Evolutionary conservation across 1,140 invertebrate species (phyloP), one percentile per base, ranked within the genome.

Genomic region (Listronotus bonariensis): DNA sequence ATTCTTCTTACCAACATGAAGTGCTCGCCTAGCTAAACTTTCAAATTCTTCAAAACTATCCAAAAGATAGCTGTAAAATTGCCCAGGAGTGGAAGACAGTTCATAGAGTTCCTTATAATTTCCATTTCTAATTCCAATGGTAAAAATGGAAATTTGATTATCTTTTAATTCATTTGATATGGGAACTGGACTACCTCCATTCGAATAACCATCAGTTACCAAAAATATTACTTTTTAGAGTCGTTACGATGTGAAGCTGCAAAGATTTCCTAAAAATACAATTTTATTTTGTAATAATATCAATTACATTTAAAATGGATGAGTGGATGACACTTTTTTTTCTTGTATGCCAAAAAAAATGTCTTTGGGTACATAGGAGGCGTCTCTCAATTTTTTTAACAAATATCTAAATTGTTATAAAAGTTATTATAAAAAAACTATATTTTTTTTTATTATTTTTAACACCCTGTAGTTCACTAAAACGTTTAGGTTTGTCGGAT

Each of bases 41-140:
- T 89, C 88, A 72, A 91, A 90, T 74, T 90, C 87, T 42, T 85
- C 80, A 77, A 90, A 91, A 70, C 86, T 88, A 60, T 89, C 86
- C 10, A 91, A 76, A 9, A 91, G 82, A 69, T 86, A 91, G 57
- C 86, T 87, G 67, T 88, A 84, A 68, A 86, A 83, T 68, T 86
- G 81, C 18, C 83, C 83, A 3, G 88, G 88, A 36, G 81, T 78
- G 0, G 86, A 87, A 2, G 89, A 86, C 79, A 91, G 85, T 49
- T 88, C 85, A 64, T 83, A 82, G 15, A 89, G 75, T 73, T 89
- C 88, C 49, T 81, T 78, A 14, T 86, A 82, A 69, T 90, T 89
- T 12, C 89, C 89, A 68, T 87, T 88, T 32, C 81, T 76, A 41
- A 90, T 89, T 7, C 88, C 88, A 26, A 77, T 76, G 1, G 88